Conservation (phyloP, 2,113 vertebrate genomes). For the Prunella fulvescens region DNA sequence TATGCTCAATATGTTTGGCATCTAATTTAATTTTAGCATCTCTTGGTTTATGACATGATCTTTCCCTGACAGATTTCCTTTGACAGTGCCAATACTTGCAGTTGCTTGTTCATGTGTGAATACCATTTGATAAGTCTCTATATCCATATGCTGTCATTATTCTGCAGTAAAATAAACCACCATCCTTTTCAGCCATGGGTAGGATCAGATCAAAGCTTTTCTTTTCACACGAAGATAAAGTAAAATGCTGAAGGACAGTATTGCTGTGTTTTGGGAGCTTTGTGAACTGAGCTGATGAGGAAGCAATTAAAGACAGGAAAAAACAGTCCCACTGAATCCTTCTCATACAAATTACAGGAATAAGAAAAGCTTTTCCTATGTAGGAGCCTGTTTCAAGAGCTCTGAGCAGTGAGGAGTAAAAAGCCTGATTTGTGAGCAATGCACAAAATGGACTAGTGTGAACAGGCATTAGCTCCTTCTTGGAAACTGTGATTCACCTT, state of each 20-base stretch:
- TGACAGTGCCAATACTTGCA: background rate
- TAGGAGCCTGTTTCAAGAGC: background rate
- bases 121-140: background rate
- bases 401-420: background rate
- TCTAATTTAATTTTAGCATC: background rate
- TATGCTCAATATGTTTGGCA: background rate
- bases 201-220: slow-evolving; percentile 30
- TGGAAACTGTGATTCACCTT: background rate
- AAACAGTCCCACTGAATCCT: slow-evolving; percentile 6
- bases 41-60: background rate
- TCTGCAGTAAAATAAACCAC: background rate
- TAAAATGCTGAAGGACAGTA: background rate
- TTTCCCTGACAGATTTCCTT: background rate
- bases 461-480: background rate
- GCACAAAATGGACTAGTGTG: background rate
- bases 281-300: slow-evolving; percentile 25
- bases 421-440: background rate
- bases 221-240: background rate
- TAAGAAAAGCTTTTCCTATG: slow-evolving; percentile 21
- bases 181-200: background rate
- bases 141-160: slow-evolving; percentile 10
- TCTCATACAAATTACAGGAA: slow-evolving; percentile 10
- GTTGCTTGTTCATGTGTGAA: background rate
- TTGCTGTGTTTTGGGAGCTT: background rate
- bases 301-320: slow-evolving; percentile 59